A percentile compares a stretch with the other conserved stretches of the same genome.
Evolutionary conservation across 1,140 invertebrate genomes (phyloP).

Genomic region (Anadara kagoshimensis): DNA sequence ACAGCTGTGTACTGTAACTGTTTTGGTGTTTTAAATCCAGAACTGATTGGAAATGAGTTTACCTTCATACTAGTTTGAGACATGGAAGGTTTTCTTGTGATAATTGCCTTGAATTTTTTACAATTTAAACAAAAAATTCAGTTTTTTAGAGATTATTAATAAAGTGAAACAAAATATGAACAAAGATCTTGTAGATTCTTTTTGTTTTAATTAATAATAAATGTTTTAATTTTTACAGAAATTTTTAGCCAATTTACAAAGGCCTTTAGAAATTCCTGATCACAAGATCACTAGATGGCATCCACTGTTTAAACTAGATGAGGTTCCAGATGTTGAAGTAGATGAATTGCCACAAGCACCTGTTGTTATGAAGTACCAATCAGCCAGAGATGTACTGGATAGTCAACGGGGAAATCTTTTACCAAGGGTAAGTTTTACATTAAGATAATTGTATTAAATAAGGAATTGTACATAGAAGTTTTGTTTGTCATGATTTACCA

Average conservation of each 20-base stretch:
- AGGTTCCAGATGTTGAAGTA: conserved; percentile 83
- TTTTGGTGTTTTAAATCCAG: too few species aligned
- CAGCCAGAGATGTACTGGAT: conserved; percentile 87
- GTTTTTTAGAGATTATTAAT: too few species aligned
- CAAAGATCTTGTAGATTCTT: too few species aligned
- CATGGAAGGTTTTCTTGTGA: too few species aligned
- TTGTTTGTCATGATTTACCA: too few species aligned
- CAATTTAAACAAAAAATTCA: too few species aligned
- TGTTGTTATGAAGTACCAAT: conserved; percentile 80
- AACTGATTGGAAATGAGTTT: too few species aligned
- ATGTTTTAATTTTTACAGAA: conserved; percentile 73
- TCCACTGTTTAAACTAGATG: conserved; percentile 90
- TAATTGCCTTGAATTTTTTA: too few species aligned
- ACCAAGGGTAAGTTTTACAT: conserved; percentile 53
- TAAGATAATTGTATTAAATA: background rate
- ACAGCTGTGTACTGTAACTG: too few species aligned
- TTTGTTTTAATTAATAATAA: background rate
- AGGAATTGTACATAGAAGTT: background rate
- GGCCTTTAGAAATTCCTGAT: conserved; percentile 82
- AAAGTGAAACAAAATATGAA: too few species aligned
- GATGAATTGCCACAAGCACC: conserved; percentile 84
- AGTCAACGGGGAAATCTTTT: conserved; percentile 54
- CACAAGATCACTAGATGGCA: conserved; percentile 91
- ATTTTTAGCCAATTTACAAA: conserved; percentile 83
- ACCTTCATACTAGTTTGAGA: too few species aligned